Conservation (phyloP, 2,888 invertebrate genomes). For the Lutraria lutraria region DNA sequence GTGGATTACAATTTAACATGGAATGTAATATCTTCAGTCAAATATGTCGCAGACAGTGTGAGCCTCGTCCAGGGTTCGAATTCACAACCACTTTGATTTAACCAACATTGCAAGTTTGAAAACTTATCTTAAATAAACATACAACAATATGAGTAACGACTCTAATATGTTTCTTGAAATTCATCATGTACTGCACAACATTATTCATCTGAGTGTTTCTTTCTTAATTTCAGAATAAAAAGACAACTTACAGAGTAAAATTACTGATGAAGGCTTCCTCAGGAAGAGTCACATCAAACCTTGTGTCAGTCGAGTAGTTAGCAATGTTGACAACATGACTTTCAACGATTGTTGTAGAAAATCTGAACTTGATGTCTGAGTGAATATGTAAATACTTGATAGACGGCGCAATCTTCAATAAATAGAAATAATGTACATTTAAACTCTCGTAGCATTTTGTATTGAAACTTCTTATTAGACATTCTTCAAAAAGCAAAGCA, state of each 20-base stretch:
- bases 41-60: no score
- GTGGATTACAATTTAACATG: no score
- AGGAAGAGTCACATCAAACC: conserved; percentile 80
- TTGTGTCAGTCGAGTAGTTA: conserved; percentile 88
- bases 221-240: no score
- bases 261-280: conserved; percentile 83
- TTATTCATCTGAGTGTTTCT: no score
- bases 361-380: conserved; percentile 90
- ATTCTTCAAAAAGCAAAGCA: not conserved
- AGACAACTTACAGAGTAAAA: conserved; percentile 78
- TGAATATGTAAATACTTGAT: conserved; percentile 88
- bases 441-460: not conserved
- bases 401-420: conserved; percentile 44
- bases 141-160: no score
- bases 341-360: conserved; percentile 90
- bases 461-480: not conserved
- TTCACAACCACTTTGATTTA: no score
- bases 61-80: no score
- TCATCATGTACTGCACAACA: no score
- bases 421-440: not conserved
- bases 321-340: conserved; percentile 90
- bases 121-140: no score
- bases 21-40: no score
- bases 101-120: no score
- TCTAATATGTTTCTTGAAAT: no score